Evolutionary conservation across 2,888 invertebrate genomes (phyloP), one percentile per base, ranked within the genome.

Genomic region (Tipula vernalis): DNA sequence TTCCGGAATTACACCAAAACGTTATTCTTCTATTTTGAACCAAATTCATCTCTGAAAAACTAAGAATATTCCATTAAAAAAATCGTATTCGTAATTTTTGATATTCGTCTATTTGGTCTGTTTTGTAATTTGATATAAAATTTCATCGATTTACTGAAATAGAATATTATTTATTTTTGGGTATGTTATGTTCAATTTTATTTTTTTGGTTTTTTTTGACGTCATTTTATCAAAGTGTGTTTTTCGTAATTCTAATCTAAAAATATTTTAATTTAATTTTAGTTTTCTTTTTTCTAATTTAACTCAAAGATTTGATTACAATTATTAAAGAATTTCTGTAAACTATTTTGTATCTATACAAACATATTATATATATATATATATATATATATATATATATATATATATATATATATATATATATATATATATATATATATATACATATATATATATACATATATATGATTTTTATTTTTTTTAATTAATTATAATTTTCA

Each of bases 101-200:
- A 28, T 71, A 28, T 12, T 71, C 71, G 8, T 71, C 28, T 71
- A 28, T 71, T 28, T 28, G 28, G 71, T 28, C 71, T 71, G 12
- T 39, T 36, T 84, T 84, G 84, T 84, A 84, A 84, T 84, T 39
- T 84, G 84, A 84, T 84, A 84, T 84, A 41, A 84, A 84, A 84
- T 84, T 84, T 84, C 41, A 39, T 84, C 84, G 41, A 84, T 84
- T 36, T 84, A 84, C 84, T 84, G 84, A 84, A 84, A 84, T 84
- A 84, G 84, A 84, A 84, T 84, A 84, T 84, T 84, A 84, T 84
- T 84, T 39, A 71, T 71, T 71, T 71, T 71, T 71, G 71, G 71
- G 71, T 71, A 28, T 71, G 71, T 28, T 71, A 28, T 71, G 71
- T 71, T 71, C 28, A 71, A 51, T 51, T 51, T 51, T 47, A n/a